phyloP scores from a whole-genome alignment of 2,797 vertebrate genomes.

The Mormyrus hasselquistii region DNA sequence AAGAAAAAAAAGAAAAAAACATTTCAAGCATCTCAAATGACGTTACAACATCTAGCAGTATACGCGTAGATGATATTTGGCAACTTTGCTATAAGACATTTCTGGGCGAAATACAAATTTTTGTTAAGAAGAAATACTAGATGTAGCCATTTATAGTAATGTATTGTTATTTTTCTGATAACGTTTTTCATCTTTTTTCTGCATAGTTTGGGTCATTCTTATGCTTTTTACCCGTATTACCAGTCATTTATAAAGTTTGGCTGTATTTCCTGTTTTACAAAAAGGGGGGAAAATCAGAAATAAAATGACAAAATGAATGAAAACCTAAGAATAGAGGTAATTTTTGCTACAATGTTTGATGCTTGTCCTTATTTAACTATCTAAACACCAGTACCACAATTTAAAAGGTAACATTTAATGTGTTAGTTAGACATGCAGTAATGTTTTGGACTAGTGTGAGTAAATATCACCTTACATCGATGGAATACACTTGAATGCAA shows the following conservation, averaged over 20 bases:
- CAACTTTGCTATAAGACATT: not conserved
- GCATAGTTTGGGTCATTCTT: not conserved
- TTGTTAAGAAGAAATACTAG: not conserved
- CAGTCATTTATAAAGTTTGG: not conserved
- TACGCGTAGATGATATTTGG: not conserved
- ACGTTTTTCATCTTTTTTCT: not conserved
- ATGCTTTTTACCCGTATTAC: not conserved
- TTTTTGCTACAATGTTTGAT: not conserved
- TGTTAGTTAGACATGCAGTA: not conserved
- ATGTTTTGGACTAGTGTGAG: not conserved
- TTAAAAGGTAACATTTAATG: not conserved
- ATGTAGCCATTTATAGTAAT: not conserved
- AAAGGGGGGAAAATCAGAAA: not conserved
- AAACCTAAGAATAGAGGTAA: not conserved
- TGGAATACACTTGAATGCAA: not conserved
- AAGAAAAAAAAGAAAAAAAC: not conserved
- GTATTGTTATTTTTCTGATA: not conserved
- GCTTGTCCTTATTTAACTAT: not conserved
- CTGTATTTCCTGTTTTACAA: not conserved
- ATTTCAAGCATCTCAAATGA: constrained; percentile 6
- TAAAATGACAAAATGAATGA: not conserved
- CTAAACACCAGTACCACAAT: not conserved
- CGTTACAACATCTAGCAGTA: constrained; percentile 20
- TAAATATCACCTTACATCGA: not conserved
- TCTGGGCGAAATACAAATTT: not conserved